Conservation (phyloP, 2,888 invertebrate species). For the Melinopterus prodromus region DNA sequence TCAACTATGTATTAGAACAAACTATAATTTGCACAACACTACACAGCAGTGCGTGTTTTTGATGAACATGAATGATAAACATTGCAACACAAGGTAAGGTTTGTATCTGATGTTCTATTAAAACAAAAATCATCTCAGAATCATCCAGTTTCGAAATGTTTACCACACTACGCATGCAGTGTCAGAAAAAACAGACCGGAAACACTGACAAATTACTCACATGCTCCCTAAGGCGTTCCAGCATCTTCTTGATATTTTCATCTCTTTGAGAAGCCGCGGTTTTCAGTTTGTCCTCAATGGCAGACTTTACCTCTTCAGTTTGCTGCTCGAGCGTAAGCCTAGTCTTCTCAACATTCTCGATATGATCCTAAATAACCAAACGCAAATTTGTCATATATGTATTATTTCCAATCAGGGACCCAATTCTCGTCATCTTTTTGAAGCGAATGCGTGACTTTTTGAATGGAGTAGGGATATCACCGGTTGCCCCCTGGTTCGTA, state of each 20-base stretch:
- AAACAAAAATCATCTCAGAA: too few relatives aligned
- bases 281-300: slow-evolving; percentile 88
- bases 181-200: not conserved
- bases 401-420: too few relatives aligned
- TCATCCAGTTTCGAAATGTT: too few relatives aligned
- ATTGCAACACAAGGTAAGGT: not conserved
- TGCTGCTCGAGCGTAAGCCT: slow-evolving; percentile 85
- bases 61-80: not conserved
- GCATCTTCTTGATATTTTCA: slow-evolving; percentile 90
- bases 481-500: too few relatives aligned
- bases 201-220: slow-evolving; percentile 65
- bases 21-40: not conserved
- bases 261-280: slow-evolving; percentile 89
- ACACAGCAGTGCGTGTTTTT: not conserved
- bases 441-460: too few relatives aligned
- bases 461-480: too few relatives aligned
- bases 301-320: slow-evolving; percentile 84
- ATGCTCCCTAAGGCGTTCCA: slow-evolving; percentile 90
- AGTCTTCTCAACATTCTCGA: slow-evolving; percentile 72
- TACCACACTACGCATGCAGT: not conserved
- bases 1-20: not conserved
- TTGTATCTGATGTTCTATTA: too few relatives aligned
- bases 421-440: too few relatives aligned
- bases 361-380: slow-evolving; percentile 61
- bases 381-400: not conserved